Conservation (phyloP, 2,113 vertebrate species). For the Okapia johnstoni region DNA sequence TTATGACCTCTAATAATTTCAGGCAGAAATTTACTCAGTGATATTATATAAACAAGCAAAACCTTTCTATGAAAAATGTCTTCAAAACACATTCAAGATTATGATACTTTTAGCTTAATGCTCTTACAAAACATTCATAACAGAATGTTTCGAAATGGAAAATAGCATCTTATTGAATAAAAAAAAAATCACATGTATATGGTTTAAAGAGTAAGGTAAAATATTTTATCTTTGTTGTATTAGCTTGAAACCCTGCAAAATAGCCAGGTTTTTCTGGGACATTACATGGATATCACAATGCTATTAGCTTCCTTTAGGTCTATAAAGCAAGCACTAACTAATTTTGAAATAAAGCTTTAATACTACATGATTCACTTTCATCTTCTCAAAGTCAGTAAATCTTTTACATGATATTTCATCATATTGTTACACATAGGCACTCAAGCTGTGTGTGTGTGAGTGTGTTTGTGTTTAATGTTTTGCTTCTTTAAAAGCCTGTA, state of each 20-base stretch:
- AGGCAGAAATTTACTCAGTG: not conserved
- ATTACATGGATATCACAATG: not conserved
- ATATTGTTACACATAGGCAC: not conserved
- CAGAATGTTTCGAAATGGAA: not conserved
- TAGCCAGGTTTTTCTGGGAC: not conserved
- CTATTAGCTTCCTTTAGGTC: not conserved
- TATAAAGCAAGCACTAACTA: not conserved
- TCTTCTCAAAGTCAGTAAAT: not conserved
- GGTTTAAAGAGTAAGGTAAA: not conserved
- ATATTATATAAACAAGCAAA: not conserved
- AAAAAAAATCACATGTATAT: not conserved
- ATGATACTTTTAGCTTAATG: not conserved
- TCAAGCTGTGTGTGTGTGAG: not conserved
- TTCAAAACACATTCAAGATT: not conserved
- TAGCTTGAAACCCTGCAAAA: not conserved
- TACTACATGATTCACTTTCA: not conserved
- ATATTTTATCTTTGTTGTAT: not conserved
- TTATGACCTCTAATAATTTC: not conserved
- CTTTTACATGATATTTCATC: not conserved
- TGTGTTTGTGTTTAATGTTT: not conserved
- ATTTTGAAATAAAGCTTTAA: slow-evolving; percentile 1
- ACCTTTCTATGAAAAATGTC: not conserved
- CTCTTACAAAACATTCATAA: not conserved
- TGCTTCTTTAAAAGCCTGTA: not conserved
- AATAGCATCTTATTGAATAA: not conserved